These are phyloP conservation scores for Lagorchestes hirsutus DNA, from an alignment of 2,797 vertebrate genomes.

Conservation along the genomic window DNA sequence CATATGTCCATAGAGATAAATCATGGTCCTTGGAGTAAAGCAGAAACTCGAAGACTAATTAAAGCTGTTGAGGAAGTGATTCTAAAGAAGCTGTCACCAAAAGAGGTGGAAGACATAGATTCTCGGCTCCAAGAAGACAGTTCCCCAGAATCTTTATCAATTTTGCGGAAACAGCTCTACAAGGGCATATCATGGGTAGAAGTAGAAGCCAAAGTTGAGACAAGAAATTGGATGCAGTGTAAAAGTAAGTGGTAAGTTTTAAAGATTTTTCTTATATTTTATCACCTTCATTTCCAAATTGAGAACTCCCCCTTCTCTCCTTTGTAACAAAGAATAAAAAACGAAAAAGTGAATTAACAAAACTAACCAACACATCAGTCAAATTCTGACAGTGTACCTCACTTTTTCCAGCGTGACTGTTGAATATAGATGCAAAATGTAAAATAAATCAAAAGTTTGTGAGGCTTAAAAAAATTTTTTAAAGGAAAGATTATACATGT, in stretches of 20 bases:
- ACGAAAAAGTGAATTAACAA: background rate
- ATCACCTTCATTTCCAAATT: accelerated
- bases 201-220: constrained; percentile 84
- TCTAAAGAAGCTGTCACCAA: constrained; percentile 68
- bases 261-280: background rate
- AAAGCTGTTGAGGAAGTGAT: constrained; percentile 80
- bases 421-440: background rate
- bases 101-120: background rate
- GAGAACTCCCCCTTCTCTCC: background rate
- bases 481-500: no score
- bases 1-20: constrained; percentile 75
- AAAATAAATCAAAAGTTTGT: background rate
- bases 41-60: constrained; percentile 81
- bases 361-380: background rate
- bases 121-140: background rate
- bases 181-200: constrained; percentile 84
- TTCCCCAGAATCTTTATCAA: background rate
- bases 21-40: constrained; percentile 83
- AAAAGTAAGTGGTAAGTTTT: constrained; percentile 87
- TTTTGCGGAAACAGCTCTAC: constrained; percentile 79
- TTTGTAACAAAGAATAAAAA: background rate
- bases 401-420: background rate
- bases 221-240: constrained; percentile 86
- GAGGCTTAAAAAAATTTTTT: background rate
- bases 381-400: background rate